Conservation (phyloP, 2,797 vertebrate genomes). For the Gallinago solitaria region DNA sequence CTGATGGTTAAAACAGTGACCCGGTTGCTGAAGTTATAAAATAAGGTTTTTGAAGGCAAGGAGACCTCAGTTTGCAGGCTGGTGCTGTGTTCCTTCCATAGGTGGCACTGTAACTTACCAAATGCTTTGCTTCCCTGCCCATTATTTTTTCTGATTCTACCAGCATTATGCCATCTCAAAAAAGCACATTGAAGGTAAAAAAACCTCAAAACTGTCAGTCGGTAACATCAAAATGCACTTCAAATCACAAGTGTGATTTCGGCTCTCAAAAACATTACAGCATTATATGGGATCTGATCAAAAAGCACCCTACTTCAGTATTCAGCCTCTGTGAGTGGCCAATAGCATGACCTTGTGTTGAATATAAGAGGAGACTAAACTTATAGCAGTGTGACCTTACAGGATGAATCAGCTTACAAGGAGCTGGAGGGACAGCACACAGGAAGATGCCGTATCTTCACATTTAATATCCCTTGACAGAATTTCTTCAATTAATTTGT, state of each 20-base stretch:
- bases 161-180: not conserved
- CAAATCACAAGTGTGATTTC: not conserved
- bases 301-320: not conserved
- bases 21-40: not conserved
- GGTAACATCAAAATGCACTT: not conserved
- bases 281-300: not conserved
- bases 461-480: not conserved
- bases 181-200: not conserved
- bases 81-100: not conserved
- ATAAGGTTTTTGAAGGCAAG: not conserved
- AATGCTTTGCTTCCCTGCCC: not conserved
- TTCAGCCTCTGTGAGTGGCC: not conserved
- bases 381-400: not conserved
- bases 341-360: not conserved
- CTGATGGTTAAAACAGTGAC: not conserved
- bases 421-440: not conserved
- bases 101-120: constrained; percentile 47
- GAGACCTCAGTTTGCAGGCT: not conserved
- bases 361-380: not conserved
- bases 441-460: not conserved
- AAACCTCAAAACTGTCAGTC: not conserved
- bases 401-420: not conserved
- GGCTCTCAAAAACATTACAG: not conserved
- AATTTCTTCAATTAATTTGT: not conserved
- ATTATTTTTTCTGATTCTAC: not conserved